Percentiles rank a stretch among this genome's conserved stretches.
Evolutionary conservation across 2,797 vertebrate genomes (phyloP).

Genomic region (Enteromius radiatus): DNA sequence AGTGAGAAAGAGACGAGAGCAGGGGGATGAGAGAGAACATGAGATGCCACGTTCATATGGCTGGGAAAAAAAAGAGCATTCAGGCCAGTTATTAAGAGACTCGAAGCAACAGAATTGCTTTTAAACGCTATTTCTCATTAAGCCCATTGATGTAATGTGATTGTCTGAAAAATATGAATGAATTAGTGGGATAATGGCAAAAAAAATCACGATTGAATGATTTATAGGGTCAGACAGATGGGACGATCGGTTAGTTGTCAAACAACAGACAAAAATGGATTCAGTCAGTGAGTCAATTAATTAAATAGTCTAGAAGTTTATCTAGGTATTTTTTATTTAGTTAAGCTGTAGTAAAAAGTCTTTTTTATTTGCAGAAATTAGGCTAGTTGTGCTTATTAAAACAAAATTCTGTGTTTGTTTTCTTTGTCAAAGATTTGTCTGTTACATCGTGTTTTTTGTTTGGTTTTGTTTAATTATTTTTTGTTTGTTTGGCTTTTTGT

Average conservation of each 20-base stretch:
- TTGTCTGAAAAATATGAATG: neutral
- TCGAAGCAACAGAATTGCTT: neutral
- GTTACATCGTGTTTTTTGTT: neutral
- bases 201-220: neutral
- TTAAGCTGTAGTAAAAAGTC: neutral
- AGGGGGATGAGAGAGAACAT: neutral
- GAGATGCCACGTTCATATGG: neutral
- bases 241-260: neutral
- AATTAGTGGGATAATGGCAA: neutral
- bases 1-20: slow-evolving; percentile 3
- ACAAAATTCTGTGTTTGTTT: neutral
- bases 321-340: neutral
- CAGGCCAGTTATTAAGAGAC: neutral
- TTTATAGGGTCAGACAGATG: neutral
- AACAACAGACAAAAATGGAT: neutral
- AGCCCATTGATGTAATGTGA: neutral
- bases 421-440: neutral
- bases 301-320: neutral
- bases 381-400: neutral
- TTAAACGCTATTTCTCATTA: neutral
- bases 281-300: neutral
- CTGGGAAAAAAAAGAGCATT: slow-evolving; percentile 2
- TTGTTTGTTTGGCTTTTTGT: too few species aligned
- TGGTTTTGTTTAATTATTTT: neutral
- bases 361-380: neutral